Conservation (phyloP, 2,888 invertebrate species). For the Hermodice carunculata region DNA sequence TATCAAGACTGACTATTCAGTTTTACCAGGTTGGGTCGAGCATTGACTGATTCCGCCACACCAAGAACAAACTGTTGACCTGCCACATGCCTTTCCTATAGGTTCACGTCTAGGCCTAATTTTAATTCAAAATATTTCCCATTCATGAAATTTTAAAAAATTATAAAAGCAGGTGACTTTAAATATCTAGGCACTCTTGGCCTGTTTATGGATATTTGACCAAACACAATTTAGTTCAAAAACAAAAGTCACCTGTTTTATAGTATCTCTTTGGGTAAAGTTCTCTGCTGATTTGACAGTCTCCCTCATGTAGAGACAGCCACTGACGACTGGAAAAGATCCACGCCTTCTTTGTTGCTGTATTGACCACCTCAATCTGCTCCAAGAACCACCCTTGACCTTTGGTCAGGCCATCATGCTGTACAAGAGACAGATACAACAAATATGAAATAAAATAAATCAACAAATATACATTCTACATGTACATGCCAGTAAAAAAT, state of each 20-base stretch:
- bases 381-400: slow-evolving; percentile 68
- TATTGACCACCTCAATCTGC: slow-evolving; percentile 64
- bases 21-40: no score
- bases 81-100: no score
- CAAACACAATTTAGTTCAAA: neutral
- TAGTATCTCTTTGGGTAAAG: slow-evolving; percentile 59
- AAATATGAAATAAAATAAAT: neutral
- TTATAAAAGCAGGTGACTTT: no score
- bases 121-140: no score
- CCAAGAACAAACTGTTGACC: no score
- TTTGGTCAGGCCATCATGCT: slow-evolving; percentile 67
- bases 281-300: slow-evolving; percentile 62
- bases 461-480: neutral
- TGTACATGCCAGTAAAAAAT: neutral
- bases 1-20: no score
- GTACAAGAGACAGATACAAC: slow-evolving; percentile 15
- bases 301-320: slow-evolving; percentile 67
- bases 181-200: no score
- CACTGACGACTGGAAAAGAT: slow-evolving; percentile 67
- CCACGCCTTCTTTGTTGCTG: slow-evolving; percentile 53
- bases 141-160: no score
- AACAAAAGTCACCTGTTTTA: slow-evolving; percentile 59
- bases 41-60: no score
- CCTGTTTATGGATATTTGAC: neutral
- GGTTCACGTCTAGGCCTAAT: no score